Percentiles rank a stretch among this genome's conserved stretches.
Conservation (phyloP, 2,113 vertebrate species). For the Gobiocypris rarus region DNA sequence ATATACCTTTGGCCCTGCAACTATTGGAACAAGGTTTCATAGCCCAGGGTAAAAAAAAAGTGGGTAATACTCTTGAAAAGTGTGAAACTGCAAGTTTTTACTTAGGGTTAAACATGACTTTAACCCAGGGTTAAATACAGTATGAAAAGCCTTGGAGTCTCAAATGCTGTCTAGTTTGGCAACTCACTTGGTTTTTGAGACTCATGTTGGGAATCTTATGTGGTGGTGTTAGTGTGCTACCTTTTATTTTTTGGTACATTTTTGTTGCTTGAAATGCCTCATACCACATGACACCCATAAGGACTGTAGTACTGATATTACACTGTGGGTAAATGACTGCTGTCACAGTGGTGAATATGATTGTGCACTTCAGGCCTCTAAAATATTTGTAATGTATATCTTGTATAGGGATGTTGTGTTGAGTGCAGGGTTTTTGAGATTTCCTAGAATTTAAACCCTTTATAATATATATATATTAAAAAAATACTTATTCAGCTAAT, state of each 20-base stretch:
- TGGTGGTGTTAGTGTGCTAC: background rate
- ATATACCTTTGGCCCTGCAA: background rate
- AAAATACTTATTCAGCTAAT: background rate
- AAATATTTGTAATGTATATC: no score
- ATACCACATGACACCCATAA: background rate
- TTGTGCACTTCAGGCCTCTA: no score
- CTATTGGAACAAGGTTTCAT: background rate
- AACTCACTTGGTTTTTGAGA: background rate
- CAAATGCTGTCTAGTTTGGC: background rate
- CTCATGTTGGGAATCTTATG: background rate
- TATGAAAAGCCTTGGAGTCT: background rate
- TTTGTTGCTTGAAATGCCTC: background rate
- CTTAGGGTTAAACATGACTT: background rate
- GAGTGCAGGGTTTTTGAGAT: background rate
- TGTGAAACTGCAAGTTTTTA: background rate
- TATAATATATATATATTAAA: no score
- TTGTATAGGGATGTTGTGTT: background rate
- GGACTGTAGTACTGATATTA: background rate
- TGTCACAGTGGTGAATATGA: background rate
- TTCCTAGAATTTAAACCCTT: background rate
- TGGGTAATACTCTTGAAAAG: no score
- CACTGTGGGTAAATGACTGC: background rate
- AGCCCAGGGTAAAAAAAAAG: background rate
- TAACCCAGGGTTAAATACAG: background rate
- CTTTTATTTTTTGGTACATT: background rate